Evolutionary conservation across 2,113 vertebrate genomes (phyloP), one percentile per base, ranked within the genome.

Genomic region (Globicephala melas): DNA sequence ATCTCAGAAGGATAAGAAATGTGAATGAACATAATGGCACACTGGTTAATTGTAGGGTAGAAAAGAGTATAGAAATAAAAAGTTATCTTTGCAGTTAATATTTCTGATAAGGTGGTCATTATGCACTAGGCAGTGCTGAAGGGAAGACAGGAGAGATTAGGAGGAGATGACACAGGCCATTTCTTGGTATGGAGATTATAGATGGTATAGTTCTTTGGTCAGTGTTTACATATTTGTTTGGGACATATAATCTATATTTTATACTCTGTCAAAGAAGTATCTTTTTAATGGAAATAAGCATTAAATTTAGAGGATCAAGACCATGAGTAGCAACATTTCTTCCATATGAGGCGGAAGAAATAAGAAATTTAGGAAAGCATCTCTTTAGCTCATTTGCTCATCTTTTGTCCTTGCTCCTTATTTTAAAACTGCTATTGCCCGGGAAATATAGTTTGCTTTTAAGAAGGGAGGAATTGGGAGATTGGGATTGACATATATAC

Each of bases 261-360:
- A 28, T 82, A 80, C 38, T 82, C 20, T 74, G 10, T 58, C 28
- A 89, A 93, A 79, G 25, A 91, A 71, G 15, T 20, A 36, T 26
- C 44, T 89, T 93, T 94, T 95, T 62, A 84, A 79, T 92, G 41
- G 50, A 85, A 92, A 74, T 41, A 74, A 90, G 17, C 55, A 92
- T 63, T 76, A 53, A 5, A 63, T 80, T 86, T 96, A 91, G 41
- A 94, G n/a, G 38, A 50, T 44, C 10, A 60, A 23, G 67, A 55
- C 20, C 33, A 84, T 85, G 13, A 81, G 41, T 9, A 36, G 58
- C 47, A 94, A 65, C 55, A 91, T 76, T 95, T 91, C 53, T 60
- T 91, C 60, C 68, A 3, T 23, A 41, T 5, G 5, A 20, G 44
- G 28, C 28, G 50, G 25, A 91, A 86, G 55, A 85, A 89, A 58